phyloP scores from a whole-genome alignment of 35 echinoderm and acorn worm genomes.

The Patiria miniata region DNA sequence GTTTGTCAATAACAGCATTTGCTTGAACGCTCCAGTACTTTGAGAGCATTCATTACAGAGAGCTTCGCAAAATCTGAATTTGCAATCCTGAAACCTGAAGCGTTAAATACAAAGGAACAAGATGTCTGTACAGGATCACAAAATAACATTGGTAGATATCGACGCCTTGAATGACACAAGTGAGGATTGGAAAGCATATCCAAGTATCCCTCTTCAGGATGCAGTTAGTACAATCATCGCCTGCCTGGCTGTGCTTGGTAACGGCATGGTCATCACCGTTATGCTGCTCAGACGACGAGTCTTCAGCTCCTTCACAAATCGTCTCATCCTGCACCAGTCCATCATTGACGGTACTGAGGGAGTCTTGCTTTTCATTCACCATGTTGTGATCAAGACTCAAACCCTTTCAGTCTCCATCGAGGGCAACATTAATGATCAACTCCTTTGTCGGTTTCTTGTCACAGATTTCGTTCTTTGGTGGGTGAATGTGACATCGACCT shows the following conservation, averaged over 20 bases:
- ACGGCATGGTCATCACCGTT: constrained; percentile 64
- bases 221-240: constrained; percentile 60
- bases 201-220: background rate
- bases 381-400: background rate
- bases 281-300: constrained; percentile 38
- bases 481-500: constrained; percentile 73
- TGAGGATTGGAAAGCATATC: too few relatives aligned
- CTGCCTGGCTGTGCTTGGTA: constrained; percentile 54
- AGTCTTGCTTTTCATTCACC: constrained; percentile 37
- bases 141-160: too few relatives aligned
- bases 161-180: too few relatives aligned
- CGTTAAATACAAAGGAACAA: too few relatives aligned
- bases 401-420: background rate
- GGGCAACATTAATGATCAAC: constrained; percentile 27
- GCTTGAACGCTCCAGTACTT: too few relatives aligned
- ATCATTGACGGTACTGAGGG: constrained; percentile 60
- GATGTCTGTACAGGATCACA: too few relatives aligned
- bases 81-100: too few relatives aligned
- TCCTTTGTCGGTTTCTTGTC: constrained; percentile 64
- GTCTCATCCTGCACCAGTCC: constrained; percentile 69
- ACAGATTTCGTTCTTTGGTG: constrained; percentile 80
- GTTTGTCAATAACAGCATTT: too few relatives aligned
- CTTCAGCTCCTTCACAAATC: constrained; percentile 68
- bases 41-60: too few relatives aligned
- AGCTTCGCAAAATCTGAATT: too few relatives aligned